These are phyloP conservation scores for Micrastur ruficollis DNA, from an alignment of 2,797 vertebrate genomes.

Conservation along the genomic window DNA sequence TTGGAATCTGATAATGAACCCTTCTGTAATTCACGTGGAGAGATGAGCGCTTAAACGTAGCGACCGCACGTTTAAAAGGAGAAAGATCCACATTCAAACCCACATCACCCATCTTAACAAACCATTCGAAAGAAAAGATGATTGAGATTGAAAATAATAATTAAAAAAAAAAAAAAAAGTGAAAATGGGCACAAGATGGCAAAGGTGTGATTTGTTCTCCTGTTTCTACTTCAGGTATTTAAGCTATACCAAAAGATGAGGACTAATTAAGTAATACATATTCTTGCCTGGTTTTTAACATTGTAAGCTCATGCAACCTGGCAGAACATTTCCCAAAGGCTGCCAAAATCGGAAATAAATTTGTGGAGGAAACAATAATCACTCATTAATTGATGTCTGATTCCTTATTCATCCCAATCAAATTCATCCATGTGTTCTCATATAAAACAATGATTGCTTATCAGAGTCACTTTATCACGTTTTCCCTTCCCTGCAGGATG, in stretches of 20 bases:
- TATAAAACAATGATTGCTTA: not conserved
- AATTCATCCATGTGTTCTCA: not conserved
- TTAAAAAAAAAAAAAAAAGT: not conserved
- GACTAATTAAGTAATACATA: constrained; percentile 2
- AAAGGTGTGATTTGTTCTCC: not conserved
- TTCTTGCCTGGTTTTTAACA: constrained; percentile 30
- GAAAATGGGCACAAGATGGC: not conserved
- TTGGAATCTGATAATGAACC: not conserved
- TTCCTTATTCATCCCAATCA: constrained; percentile 44
- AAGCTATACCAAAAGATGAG: not conserved
- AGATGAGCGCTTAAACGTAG: not conserved
- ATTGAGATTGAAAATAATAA: not conserved
- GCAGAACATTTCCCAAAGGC: constrained; percentile 13
- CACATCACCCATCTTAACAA: not conserved
- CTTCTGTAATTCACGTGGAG: not conserved
- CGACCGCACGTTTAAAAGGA: not conserved
- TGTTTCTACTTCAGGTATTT: not conserved
- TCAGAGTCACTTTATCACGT: not conserved
- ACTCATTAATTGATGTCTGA: constrained; percentile 71
- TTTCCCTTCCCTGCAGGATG: not conserved
- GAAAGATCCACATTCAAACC: not conserved
- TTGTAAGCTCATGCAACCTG: constrained; percentile 17
- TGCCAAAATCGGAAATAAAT: constrained; percentile 65
- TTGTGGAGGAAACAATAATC: constrained; percentile 62
- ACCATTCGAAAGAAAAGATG: not conserved